Base-by-base conservation (phyloP, 1,140 invertebrate species). In the Hestina assimilis region DNA sequence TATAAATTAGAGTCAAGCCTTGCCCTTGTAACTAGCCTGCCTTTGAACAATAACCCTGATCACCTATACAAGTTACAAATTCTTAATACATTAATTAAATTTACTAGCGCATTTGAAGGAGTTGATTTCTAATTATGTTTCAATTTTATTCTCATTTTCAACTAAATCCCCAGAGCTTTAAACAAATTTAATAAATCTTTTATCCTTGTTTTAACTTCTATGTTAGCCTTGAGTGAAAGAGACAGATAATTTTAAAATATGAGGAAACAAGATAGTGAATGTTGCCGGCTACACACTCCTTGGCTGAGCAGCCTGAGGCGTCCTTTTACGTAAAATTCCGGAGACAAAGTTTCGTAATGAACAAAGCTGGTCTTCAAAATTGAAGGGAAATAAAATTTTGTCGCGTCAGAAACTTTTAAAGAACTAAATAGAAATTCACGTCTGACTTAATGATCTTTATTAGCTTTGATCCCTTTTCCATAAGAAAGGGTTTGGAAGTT, bases 341-440 rank as follows among this genome's bases (percentile, higher is more conserved):
- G 14, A 41, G 23, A 28, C 17, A 53, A 53, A 53, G 40, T 43
- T 42, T 21, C n/a, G 12, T 53, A 53, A 43, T 42, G 40, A 53
- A 53, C 51, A 53, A 53, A 53, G 26, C 33, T 48, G 31, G 31
- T 11, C 29, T 33, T 14, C 6, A 21, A 50, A 50, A 12, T 50
- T 33, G 45, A 38, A 38, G 31, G 46, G 29, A 38, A 50, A 50
- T 50, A 23, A 50, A 50, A 50, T 50, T 50, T 50, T 14, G 45
- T 48, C 26, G 43, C 31, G 17, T 12, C 28, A 29, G 12, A 48
- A 48, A 48, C 31, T 48, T 48, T 17, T 23, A 24, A 48, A 48
- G 26, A 50, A 12, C 21, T 21, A 38, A 50, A 50, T 26, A 38
- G 46, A 48, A 23, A 48, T 48, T 46, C 21, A 20, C 43, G 43